A percentile compares a stretch with the other conserved stretches of the same genome.
These are phyloP conservation scores for Ceyx melanurus DNA, from an alignment of 2,113 vertebrate genomes.

Conservation along the genomic window DNA sequence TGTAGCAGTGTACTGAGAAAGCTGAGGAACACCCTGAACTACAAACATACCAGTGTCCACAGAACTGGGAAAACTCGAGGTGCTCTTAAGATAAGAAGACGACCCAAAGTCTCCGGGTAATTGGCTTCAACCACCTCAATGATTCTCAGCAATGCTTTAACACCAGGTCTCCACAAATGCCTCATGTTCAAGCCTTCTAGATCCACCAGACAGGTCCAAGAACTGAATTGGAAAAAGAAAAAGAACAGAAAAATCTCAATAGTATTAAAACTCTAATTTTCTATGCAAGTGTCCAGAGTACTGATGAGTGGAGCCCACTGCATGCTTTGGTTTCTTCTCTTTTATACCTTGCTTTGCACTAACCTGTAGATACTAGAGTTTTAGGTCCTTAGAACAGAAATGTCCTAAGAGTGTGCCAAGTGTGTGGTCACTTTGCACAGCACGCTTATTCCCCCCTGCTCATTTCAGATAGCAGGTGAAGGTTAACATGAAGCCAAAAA, in stretches of 20 bases:
- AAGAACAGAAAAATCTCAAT: background rate
- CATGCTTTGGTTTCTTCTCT: background rate
- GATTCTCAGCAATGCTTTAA: conserved; percentile 93
- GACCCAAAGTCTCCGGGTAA: conserved; percentile 94
- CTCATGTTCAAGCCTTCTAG: conserved; percentile 96
- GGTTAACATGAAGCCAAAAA: background rate
- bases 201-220: conserved; percentile 96
- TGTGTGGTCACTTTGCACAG: background rate
- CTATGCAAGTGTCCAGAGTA: background rate
- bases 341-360: background rate
- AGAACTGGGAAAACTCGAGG: conserved; percentile 94
- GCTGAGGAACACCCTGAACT: background rate
- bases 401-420: background rate
- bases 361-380: background rate
- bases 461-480: background rate
- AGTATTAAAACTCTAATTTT: background rate
- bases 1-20: background rate
- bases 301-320: background rate
- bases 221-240: conserved; percentile 69
- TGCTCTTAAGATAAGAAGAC: conserved; percentile 89
- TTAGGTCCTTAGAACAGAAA: background rate
- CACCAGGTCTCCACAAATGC: conserved; percentile 93
- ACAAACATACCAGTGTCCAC: conserved; percentile 88
- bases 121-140: conserved; percentile 97
- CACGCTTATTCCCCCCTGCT: accelerated